Evolutionary conservation across 2,888 invertebrate species (phyloP).

Genomic region (Elegia similella): DNA sequence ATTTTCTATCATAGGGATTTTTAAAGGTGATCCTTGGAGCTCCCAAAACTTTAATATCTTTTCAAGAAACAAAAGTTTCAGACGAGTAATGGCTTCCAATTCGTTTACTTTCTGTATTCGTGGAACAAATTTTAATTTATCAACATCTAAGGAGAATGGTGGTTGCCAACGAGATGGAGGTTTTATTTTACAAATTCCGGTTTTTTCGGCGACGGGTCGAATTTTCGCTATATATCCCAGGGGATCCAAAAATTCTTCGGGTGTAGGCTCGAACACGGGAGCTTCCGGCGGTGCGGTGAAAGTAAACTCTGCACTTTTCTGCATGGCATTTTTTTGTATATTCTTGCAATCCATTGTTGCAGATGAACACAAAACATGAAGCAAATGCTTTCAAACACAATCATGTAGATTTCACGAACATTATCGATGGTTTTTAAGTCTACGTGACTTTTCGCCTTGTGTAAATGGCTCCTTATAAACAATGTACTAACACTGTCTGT

Average conservation of each 20-base stretch:
- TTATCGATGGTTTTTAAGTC: conserved; percentile 31
- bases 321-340: conserved; percentile 79
- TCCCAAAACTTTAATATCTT: conserved; percentile 89
- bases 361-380: conserved; percentile 4
- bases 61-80: conserved; percentile 87
- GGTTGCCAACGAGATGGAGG: conserved; percentile 89
- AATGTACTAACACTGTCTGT: conserved; percentile 9
- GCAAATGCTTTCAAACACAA: conserved; percentile 16
- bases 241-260: conserved; percentile 88
- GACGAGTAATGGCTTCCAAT: conserved; percentile 85
- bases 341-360: conserved; percentile 70
- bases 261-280: conserved; percentile 86
- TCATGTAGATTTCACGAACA: neutral
- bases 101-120: conserved; percentile 79
- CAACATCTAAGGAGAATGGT: conserved; percentile 89
- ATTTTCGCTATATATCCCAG: conserved; percentile 88
- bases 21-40: conserved; percentile 84
- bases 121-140: conserved; percentile 80
- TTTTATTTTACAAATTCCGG: conserved; percentile 89
- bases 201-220: conserved; percentile 85
- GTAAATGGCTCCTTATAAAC: conserved; percentile 72
- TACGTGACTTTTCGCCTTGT: conserved; percentile 79
- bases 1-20: conserved; percentile 86
- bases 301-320: conserved; percentile 74
- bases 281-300: conserved; percentile 83